A percentile compares a stretch with the other conserved stretches of the same genome.
phyloP scores from a whole-genome alignment of 1,140 invertebrate species.

The Yoshiicerus persimilis region DNA sequence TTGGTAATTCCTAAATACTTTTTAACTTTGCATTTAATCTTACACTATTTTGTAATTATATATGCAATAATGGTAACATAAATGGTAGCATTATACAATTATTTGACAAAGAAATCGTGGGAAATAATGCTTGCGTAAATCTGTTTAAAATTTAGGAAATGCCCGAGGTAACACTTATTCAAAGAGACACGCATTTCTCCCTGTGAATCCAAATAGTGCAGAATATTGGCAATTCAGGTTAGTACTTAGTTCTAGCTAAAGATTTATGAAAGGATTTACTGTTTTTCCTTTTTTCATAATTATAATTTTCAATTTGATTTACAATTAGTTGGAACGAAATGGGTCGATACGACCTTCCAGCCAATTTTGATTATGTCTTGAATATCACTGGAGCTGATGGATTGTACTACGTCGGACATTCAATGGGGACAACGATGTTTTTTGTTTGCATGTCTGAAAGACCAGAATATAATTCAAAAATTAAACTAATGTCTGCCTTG shows the following conservation, averaged over 20 bases:
- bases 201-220: neutral
- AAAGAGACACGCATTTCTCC: neutral
- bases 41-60: neutral
- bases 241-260: too few relatives aligned
- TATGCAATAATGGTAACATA: too few relatives aligned
- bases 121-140: too few relatives aligned
- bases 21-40: too few relatives aligned
- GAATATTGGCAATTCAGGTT: conserved; percentile 21
- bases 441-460: conserved; percentile 52
- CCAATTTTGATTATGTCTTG: conserved; percentile 66
- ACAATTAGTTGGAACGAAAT: conserved; percentile 68
- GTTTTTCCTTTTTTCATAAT: too few relatives aligned
- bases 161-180: conserved; percentile 67
- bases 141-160: conserved; percentile 57
- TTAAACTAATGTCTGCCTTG: conserved; percentile 53
- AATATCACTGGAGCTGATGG: conserved; percentile 58
- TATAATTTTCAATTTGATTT: conserved; percentile 42
- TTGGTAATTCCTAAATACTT: too few relatives aligned
- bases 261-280: too few relatives aligned
- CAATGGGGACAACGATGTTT: conserved; percentile 57
- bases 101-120: too few relatives aligned
- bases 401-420: conserved; percentile 63
- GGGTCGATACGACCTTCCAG: conserved; percentile 64
- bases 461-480: conserved; percentile 53
- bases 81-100: too few relatives aligned